phyloP scores from a whole-genome alignment of 2,113 vertebrate genomes.

The Sander vitreus region DNA sequence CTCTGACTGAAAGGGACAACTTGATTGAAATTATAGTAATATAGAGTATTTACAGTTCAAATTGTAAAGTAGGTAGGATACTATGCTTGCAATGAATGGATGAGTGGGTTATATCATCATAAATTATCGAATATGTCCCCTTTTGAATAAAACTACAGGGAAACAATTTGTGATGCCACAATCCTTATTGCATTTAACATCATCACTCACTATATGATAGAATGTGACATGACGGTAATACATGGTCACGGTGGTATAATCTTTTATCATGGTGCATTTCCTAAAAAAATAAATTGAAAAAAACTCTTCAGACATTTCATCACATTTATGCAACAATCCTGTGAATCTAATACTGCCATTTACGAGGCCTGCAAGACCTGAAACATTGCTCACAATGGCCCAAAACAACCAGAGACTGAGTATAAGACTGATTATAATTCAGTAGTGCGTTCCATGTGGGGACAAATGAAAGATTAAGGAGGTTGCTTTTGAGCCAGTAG shows the following conservation, averaged over 20 bases:
- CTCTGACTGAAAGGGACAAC: slow-evolving; percentile 30
- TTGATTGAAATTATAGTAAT: slow-evolving; percentile 31
- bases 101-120: not conserved
- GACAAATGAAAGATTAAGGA: no score
- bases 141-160: not conserved
- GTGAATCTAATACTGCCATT: not conserved
- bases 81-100: not conserved
- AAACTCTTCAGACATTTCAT: not conserved
- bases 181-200: not conserved
- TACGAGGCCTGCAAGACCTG: not conserved
- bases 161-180: not conserved
- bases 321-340: not conserved
- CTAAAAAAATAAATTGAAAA: not conserved
- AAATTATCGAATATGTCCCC: slow-evolving; percentile 9
- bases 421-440: not conserved
- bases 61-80: slow-evolving; percentile 15
- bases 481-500: no score
- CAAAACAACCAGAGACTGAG: not conserved
- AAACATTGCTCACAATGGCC: not conserved
- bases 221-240: not conserved
- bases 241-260: not conserved
- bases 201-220: not conserved
- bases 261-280: not conserved
- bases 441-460: no score
- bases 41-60: slow-evolving; percentile 17